phyloP scores from a whole-genome alignment of 2,888 invertebrate species.

The Argyra leucocephala region DNA sequence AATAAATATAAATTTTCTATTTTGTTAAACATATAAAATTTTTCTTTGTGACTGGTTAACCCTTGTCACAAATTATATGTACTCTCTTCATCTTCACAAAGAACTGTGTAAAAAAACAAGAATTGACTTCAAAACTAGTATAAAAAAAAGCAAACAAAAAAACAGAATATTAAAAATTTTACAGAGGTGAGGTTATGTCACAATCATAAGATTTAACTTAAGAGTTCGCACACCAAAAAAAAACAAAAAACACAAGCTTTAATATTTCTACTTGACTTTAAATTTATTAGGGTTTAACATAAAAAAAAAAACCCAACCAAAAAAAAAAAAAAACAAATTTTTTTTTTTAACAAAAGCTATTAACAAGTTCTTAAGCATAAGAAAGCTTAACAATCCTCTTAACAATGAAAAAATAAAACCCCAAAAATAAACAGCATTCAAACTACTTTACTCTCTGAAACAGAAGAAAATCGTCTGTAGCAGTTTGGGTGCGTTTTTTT shows the following conservation, averaged over 20 bases:
- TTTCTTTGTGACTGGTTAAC: slow-evolving; percentile 2
- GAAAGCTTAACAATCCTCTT: too few relatives aligned
- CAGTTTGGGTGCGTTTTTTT: neutral
- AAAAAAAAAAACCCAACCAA: neutral
- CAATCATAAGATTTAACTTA: neutral
- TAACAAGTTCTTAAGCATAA: neutral
- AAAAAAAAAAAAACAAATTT: neutral
- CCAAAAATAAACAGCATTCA: neutral
- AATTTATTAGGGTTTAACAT: neutral
- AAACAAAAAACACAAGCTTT: neutral
- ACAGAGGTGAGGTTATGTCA: neutral
- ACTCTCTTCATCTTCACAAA: neutral
- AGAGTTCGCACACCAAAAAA: neutral
- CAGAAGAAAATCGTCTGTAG: neutral
- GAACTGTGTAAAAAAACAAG: neutral
- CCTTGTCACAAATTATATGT: slow-evolving; percentile 1
- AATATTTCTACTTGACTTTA: neutral
- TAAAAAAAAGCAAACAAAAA: neutral
- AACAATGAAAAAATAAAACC: neutral
- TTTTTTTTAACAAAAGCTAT: neutral
- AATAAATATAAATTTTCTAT: neutral
- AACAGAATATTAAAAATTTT: neutral
- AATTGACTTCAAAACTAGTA: neutral
- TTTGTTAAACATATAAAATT: slow-evolving; percentile 3
- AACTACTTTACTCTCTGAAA: neutral